A percentile compares a stretch with the other conserved stretches of the same genome.
Conservation (phyloP, 2,113 vertebrate species). For the Chaetodon auriga region DNA sequence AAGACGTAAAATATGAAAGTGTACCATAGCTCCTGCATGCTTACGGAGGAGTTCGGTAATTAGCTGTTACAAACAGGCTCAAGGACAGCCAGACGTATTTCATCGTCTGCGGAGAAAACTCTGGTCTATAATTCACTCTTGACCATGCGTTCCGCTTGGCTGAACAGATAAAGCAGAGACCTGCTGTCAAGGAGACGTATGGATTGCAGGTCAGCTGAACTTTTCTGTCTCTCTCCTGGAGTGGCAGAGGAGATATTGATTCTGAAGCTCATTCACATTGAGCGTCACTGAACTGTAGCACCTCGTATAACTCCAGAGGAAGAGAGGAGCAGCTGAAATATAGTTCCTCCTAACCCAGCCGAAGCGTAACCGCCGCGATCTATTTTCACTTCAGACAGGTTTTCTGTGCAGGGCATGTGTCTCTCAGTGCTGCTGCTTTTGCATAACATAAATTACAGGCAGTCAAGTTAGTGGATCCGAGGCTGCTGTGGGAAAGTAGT, state of each 20-base stretch:
- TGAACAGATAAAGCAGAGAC: slow-evolving; percentile 60
- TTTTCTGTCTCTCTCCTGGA: slow-evolving; percentile 63
- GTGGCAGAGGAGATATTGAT: slow-evolving; percentile 76
- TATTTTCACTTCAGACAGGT: slow-evolving; percentile 21
- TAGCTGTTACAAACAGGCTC: slow-evolving; percentile 8
- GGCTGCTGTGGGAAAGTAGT: not conserved
- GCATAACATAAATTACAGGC: slow-evolving; percentile 3
- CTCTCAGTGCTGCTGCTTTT: slow-evolving; percentile 9
- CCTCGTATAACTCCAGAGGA: slow-evolving; percentile 45
- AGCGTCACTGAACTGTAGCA: slow-evolving; percentile 60
- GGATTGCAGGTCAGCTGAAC: slow-evolving; percentile 77
- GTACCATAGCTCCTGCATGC: not conserved
- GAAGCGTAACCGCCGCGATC: slow-evolving; percentile 10
- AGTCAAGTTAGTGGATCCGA: not conserved
- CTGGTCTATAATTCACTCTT: slow-evolving; percentile 67
- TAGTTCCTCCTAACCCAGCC: not conserved
- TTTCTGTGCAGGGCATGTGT: slow-evolving; percentile 15
- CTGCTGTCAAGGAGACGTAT: slow-evolving; percentile 70
- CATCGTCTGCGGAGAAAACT: not conserved
- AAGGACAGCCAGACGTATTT: not conserved
- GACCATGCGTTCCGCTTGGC: slow-evolving; percentile 51
- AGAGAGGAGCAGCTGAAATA: slow-evolving; percentile 35
- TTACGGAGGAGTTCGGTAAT: slow-evolving; percentile 6
- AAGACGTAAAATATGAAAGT: not conserved
- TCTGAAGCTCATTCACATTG: slow-evolving; percentile 59